Conservation (phyloP, 2,888 invertebrate species). For the Rhogogaster chlorosoma region DNA sequence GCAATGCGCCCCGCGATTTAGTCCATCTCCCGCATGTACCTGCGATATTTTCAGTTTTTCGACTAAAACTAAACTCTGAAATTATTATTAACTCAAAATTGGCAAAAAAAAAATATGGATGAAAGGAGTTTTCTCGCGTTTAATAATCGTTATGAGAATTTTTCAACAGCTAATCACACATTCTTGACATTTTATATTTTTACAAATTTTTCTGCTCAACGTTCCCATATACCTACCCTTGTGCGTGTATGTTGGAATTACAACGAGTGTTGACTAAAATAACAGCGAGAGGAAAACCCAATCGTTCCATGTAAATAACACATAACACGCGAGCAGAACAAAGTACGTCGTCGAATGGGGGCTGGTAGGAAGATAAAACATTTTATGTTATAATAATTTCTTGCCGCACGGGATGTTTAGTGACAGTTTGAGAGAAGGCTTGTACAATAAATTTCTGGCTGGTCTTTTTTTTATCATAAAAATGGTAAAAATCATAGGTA, state of each 20-base stretch:
- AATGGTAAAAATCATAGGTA: background rate
- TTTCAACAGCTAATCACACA: background rate
- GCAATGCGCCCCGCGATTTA: background rate
- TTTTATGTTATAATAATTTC: conserved; percentile 19
- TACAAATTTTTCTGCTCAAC: background rate
- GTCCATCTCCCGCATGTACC: too few relatives aligned
- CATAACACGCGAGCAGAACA: background rate
- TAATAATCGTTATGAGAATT: too few relatives aligned
- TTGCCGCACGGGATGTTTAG: background rate
- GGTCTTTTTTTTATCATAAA: background rate
- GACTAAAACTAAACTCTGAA: too few relatives aligned
- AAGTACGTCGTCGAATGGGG: background rate
- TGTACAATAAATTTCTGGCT: background rate
- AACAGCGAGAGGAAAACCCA: background rate
- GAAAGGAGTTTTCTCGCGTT: too few relatives aligned
- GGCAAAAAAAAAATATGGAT: too few relatives aligned
- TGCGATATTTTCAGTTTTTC: too few relatives aligned
- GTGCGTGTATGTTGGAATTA: background rate
- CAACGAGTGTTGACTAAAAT: background rate
- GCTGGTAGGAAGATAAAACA: background rate
- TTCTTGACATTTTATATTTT: background rate
- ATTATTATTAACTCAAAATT: too few relatives aligned
- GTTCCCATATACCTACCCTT: background rate
- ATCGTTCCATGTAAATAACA: background rate
- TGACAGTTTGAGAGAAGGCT: conserved; percentile 8